Conservation (phyloP, 1,140 invertebrate species). For the Calliopsis andreniformis region DNA sequence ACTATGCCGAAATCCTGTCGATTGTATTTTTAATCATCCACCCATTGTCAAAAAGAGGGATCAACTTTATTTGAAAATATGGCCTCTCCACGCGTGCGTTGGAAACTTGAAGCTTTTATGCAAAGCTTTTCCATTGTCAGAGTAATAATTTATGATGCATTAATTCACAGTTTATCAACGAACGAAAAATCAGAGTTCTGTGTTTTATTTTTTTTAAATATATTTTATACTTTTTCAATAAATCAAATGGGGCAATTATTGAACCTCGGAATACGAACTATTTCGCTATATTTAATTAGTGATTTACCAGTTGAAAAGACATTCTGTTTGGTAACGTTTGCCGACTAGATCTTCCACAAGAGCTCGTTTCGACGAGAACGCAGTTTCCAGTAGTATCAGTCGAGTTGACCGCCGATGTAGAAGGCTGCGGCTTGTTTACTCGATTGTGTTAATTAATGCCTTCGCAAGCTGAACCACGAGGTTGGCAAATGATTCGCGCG, state of each 20-base stretch:
- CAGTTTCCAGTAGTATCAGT: not conserved
- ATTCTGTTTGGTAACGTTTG: conserved; percentile 17
- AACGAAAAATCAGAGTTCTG: too few relatives aligned
- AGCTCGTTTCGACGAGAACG: not conserved
- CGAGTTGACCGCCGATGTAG: not conserved
- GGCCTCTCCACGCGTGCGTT: too few relatives aligned
- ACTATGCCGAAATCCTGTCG: not conserved
- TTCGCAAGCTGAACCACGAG: conserved; percentile 28
- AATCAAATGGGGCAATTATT: too few relatives aligned
- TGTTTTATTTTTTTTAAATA: too few relatives aligned
- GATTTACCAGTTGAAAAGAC: not conserved
- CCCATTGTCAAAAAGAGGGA: conserved; percentile 8
- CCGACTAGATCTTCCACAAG: not conserved
- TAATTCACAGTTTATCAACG: too few relatives aligned
- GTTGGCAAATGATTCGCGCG: conserved; percentile 59
- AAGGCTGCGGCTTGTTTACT: conserved; percentile 32
- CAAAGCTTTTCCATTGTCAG: too few relatives aligned
- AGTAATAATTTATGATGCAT: too few relatives aligned
- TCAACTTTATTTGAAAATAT: conserved; percentile 38
- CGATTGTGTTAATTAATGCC: conserved; percentile 52
- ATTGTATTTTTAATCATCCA: conserved; percentile 54
- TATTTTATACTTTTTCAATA: too few relatives aligned
- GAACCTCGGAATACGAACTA: not conserved
- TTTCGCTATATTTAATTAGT: not conserved
- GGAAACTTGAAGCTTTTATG: too few relatives aligned